Evolutionary conservation across 1,140 invertebrate genomes (phyloP).

Genomic region (Leguminivora glycinivorella): DNA sequence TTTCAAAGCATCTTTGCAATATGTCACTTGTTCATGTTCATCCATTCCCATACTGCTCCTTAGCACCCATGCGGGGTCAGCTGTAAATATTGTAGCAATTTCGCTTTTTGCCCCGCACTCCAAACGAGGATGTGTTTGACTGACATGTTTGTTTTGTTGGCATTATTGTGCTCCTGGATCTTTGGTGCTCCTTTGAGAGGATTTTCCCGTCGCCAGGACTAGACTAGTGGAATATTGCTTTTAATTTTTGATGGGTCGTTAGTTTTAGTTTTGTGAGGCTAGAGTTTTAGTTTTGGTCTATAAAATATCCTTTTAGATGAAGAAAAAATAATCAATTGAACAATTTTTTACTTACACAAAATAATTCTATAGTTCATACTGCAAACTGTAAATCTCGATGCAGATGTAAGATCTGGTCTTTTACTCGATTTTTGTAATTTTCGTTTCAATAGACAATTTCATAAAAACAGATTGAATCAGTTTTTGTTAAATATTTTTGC

Average conservation of each 20-base stretch:
- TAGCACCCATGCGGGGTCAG: conserved; percentile 42
- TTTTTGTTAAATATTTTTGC: no score
- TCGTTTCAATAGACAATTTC: no score
- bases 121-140: conserved; percentile 50
- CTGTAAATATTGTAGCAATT: conserved; percentile 66
- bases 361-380: no score
- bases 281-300: background rate
- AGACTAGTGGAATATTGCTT: conserved; percentile 25
- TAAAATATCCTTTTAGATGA: background rate
- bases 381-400: no score
- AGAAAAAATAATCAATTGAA: no score
- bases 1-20: background rate
- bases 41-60: conserved; percentile 7
- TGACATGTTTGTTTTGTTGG: conserved; percentile 41
- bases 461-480: no score
- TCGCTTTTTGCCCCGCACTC: conserved; percentile 59
- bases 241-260: conserved; percentile 23
- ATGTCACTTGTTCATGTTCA: background rate
- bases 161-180: conserved; percentile 33
- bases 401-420: no score
- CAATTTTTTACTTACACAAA: no score
- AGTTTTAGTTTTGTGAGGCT: background rate
- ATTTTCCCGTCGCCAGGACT: conserved; percentile 7
- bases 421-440: no score
- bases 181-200: conserved; percentile 20